Evolutionary conservation across 2,797 vertebrate genomes (phyloP).

Genomic region (Galagoides demidoff): DNA sequence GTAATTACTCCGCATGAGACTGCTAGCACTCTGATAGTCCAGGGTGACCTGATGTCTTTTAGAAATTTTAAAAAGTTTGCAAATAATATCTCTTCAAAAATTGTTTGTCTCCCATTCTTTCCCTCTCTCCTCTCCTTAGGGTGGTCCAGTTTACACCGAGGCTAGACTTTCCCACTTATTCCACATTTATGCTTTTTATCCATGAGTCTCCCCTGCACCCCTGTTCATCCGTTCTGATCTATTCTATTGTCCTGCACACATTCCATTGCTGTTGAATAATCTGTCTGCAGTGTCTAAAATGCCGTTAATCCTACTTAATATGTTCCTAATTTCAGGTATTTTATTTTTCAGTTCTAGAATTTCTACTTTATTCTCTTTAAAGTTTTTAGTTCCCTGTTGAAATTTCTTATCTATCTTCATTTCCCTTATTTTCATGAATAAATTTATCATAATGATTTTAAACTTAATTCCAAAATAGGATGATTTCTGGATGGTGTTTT

Average conservation of each 20-base stretch:
- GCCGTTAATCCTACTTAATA: not conserved
- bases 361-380: slow-evolving; percentile 14
- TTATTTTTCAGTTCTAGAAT: not conserved
- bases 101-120: not conserved
- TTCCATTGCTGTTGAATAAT: not conserved
- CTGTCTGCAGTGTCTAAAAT: not conserved
- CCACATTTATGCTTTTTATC: not conserved
- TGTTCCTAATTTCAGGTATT: not conserved
- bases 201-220: not conserved
- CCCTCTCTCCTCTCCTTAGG: not conserved
- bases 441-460: not conserved
- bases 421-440: not conserved
- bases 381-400: not conserved
- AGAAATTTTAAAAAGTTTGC: not conserved
- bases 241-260: not conserved
- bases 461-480: not conserved
- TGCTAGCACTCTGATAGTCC: not conserved
- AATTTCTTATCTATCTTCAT: not conserved
- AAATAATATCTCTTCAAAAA: not conserved
- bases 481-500: not conserved
- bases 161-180: not conserved
- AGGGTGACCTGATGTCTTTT: not conserved
- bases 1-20: not conserved
- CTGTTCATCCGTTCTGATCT: not conserved
- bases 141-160: not conserved